Evolutionary conservation across 2,113 vertebrate genomes (phyloP), one percentile per base, ranked within the genome.

Genomic region (Nansenia antarctica): DNA sequence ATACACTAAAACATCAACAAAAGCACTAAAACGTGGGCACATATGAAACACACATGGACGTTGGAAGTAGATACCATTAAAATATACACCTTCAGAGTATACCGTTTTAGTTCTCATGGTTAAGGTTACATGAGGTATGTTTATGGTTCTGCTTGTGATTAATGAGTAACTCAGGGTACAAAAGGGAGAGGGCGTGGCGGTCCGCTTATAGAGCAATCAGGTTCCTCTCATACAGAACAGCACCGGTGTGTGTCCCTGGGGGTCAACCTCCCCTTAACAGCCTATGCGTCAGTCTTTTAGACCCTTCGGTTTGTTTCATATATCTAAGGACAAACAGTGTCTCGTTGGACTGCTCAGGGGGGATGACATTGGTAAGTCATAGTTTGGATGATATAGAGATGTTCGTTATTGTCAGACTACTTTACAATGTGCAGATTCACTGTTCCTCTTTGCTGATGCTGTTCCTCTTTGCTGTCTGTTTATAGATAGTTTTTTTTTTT

Each of bases 131-230:
- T 59, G 15, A n/a, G 31, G 34, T 34, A 24, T 24, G 18, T 60
- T 74, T 83, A 79, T 84, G 67, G 2, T 63, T 55, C 42, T 79
- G 72, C 73, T 7, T 1, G 54, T 42, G 82, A 85, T 90, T 90
- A 93, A 92, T 93, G 64, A 92, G 74, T 93, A 92, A 92, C 92
- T 77, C 7, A 0, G 45, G 39, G 42, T 73, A 80, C 63, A 53
- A 55, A n/a, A 74, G 64, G n/a, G 24, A 70, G 64, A 73, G 81
- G 88, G 87, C 59, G 88, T 83, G 85, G 68, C 77, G 30, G 62
- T 76, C 65, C 76, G 67, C 70, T 62, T 54, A 66, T 45, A 62
- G 45, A 69, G 61, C 69, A 72, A 64, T 70, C 67, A 78, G 62
- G 30, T 54, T 34, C 63, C 68, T 37, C 2, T 6, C 62, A 2